Percentiles rank a stretch among this genome's conserved stretches.
Evolutionary conservation across 1,140 invertebrate genomes (phyloP).

Genomic region (Gryllus bimaculatus): DNA sequence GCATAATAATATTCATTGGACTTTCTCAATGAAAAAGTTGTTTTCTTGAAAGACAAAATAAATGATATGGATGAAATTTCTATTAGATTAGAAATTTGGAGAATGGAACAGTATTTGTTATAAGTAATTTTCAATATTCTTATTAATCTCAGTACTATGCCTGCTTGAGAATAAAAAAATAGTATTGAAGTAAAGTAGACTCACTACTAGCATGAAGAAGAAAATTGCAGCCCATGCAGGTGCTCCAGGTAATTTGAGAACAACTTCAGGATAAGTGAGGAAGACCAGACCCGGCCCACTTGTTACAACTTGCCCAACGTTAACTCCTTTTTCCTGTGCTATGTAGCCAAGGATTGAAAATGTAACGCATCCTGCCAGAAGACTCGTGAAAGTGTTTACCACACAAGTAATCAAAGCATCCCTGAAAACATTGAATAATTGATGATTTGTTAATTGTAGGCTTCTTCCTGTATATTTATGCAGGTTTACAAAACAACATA

Average conservation of each 20-base stretch:
- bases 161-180: no score
- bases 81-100: no score
- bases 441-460: no score
- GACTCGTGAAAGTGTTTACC: constrained; percentile 53
- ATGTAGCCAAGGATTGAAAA: constrained; percentile 55
- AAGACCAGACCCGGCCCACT: constrained; percentile 57
- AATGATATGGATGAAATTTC: no score
- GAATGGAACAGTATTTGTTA: no score
- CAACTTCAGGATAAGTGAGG: constrained; percentile 57
- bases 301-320: constrained; percentile 47
- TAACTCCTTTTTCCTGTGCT: constrained; percentile 40
- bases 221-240: constrained; percentile 52
- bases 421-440: constrained; percentile 32
- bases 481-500: no score
- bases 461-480: no score
- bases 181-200: constrained; percentile 21
- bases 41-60: no score
- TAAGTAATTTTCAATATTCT: no score
- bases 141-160: no score
- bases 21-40: no score
- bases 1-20: no score
- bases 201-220: constrained; percentile 56
- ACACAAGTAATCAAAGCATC: constrained; percentile 54
- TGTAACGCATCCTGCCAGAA: constrained; percentile 51
- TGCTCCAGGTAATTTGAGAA: constrained; percentile 51